Evolutionary conservation across 37 sponge, comb jelly and placozoan species (phyloP).

Genomic region (Dysidea cf. avara): DNA sequence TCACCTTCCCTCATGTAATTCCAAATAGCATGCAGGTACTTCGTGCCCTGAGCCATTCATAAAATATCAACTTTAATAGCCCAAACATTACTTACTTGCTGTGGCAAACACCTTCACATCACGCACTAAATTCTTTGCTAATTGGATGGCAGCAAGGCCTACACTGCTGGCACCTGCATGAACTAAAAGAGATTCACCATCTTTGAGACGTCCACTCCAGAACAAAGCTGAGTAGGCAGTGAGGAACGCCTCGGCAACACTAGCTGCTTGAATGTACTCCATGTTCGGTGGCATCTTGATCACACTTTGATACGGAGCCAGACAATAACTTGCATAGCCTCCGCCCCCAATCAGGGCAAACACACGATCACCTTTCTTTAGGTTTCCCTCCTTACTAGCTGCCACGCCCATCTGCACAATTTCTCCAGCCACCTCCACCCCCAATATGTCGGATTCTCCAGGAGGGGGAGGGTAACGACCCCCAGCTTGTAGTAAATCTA

Average conservation of each 20-base stretch:
- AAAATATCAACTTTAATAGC: too few species aligned
- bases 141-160: constrained; percentile 76
- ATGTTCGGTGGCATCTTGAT: constrained; percentile 62
- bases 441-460: constrained; percentile 84
- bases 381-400: constrained; percentile 16
- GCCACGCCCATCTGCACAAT: constrained; percentile 3
- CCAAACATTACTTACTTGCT: constrained; percentile 34
- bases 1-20: too few species aligned
- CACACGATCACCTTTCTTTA: constrained; percentile 74
- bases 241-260: constrained; percentile 73
- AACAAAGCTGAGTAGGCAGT: constrained; percentile 85
- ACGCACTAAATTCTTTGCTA: constrained; percentile 56
- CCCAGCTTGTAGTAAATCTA: constrained; percentile 76
- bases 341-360: constrained; percentile 91
- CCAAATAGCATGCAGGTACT: too few species aligned
- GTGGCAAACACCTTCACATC: constrained; percentile 61
- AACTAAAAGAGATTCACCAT: constrained; percentile 72
- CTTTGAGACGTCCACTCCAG: constrained; percentile 53
- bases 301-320: constrained; percentile 73
- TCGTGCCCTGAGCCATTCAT: too few species aligned
- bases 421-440: constrained; percentile 61
- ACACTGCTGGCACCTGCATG: constrained; percentile 92
- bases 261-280: constrained; percentile 35
- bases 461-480: constrained; percentile 78
- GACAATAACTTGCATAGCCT: constrained; percentile 90